Percentiles rank a stretch among this genome's conserved stretches.
phyloP scores from a whole-genome alignment of 2,888 invertebrate genomes.

The Lymantria dispar region DNA sequence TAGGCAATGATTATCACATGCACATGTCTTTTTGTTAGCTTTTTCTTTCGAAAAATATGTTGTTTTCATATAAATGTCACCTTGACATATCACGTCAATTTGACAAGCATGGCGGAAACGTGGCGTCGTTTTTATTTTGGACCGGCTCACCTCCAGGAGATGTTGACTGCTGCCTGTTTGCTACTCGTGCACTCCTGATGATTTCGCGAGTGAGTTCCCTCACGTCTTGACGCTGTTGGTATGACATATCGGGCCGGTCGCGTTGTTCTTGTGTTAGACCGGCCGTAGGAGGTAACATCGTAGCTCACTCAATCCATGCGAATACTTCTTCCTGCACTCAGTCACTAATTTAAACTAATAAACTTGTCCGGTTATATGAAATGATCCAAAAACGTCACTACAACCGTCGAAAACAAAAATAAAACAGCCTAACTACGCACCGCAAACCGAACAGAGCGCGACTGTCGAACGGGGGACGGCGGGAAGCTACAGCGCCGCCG shows the following conservation, averaged over 20 bases:
- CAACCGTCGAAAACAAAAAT: conserved; percentile 49
- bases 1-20: conserved; percentile 18
- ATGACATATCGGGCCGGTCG: conserved; percentile 78
- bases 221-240: conserved; percentile 73
- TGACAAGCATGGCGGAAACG: conserved; percentile 82
- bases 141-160: conserved; percentile 77
- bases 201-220: conserved; percentile 74
- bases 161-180: conserved; percentile 64
- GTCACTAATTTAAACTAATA: conserved; percentile 44
- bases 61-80: conserved; percentile 80
- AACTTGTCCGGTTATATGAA: conserved; percentile 31
- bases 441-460: conserved; percentile 68
- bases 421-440: conserved; percentile 55
- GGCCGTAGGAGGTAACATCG: conserved; percentile 79
- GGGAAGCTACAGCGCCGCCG: conserved; percentile 77
- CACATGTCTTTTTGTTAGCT: conserved; percentile 38
- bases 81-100: conserved; percentile 80
- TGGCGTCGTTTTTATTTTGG: conserved; percentile 74
- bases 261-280: conserved; percentile 73
- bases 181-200: conserved; percentile 70
- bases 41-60: conserved; percentile 53
- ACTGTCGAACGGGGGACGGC: conserved; percentile 73
- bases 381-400: conserved; percentile 22
- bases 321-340: conserved; percentile 47
- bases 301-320: conserved; percentile 71